A percentile compares a stretch with the other conserved stretches of the same genome.
phyloP scores from a whole-genome alignment of 2,797 vertebrate genomes.

The Cyprinella venusta region DNA sequence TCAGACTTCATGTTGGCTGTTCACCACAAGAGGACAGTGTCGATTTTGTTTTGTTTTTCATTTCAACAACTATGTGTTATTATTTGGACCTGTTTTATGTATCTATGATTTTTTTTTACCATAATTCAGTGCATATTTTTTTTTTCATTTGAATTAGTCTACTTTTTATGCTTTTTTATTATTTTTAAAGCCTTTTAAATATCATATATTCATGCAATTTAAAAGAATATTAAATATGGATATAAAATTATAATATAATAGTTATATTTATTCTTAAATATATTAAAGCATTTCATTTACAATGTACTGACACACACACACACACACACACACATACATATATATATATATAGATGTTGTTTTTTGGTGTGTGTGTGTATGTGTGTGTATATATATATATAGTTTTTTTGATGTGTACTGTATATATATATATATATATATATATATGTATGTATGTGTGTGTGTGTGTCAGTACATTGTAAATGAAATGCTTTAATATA shows the following conservation, averaged over 20 bases:
- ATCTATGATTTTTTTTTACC: background rate
- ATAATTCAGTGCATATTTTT: background rate
- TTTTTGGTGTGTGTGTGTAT: too few species aligned
- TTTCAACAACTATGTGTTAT: background rate
- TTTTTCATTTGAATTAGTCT: background rate
- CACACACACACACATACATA: too few species aligned
- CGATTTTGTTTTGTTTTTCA: background rate
- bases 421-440: too few species aligned
- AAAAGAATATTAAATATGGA: background rate
- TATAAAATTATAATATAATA: background rate
- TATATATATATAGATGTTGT: too few species aligned
- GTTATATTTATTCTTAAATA: too few species aligned
- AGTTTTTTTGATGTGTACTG: too few species aligned
- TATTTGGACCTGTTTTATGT: background rate
- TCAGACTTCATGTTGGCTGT: background rate
- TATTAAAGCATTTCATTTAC: too few species aligned
- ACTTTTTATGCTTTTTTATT: background rate
- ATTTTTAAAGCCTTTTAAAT: background rate
- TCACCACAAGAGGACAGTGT: slow-evolving; percentile 16
- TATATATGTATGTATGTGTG: too few species aligned
- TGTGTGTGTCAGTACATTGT: too few species aligned
- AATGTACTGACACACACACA: too few species aligned
- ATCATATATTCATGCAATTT: background rate
- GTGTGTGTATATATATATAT: too few species aligned
- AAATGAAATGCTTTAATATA: too few species aligned